Conservation (phyloP, 2,888 invertebrate genomes). For the Idaea dimidiata region DNA sequence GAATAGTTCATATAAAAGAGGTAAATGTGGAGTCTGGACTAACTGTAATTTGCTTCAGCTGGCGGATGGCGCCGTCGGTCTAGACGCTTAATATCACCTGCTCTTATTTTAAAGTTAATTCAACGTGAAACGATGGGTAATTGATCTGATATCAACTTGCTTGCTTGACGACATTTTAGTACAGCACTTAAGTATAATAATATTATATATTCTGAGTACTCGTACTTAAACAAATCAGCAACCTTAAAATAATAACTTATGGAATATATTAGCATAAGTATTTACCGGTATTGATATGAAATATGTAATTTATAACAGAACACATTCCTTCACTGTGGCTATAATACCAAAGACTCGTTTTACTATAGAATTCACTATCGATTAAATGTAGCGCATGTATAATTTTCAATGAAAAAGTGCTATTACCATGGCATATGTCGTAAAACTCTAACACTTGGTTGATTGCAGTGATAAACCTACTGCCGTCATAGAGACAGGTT, state of each 20-base stretch:
- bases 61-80: slow-evolving; percentile 37
- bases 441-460: slow-evolving; percentile 21
- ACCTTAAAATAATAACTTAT: neutral
- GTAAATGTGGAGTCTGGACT: slow-evolving; percentile 16
- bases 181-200: slow-evolving; percentile 10
- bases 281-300: slow-evolving; percentile 6
- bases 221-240: slow-evolving; percentile 3
- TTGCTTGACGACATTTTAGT: slow-evolving; percentile 14
- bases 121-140: slow-evolving; percentile 39
- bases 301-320: slow-evolving; percentile 1
- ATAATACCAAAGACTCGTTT: neutral
- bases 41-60: slow-evolving; percentile 35
- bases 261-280: neutral
- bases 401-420: slow-evolving; percentile 11
- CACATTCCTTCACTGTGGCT: slow-evolving; percentile 3
- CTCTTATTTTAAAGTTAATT: slow-evolving; percentile 35
- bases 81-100: slow-evolving; percentile 37
- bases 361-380: neutral
- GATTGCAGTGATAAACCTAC: slow-evolving; percentile 28
- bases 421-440: slow-evolving; percentile 22
- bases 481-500: slow-evolving; percentile 16
- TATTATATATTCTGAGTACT: slow-evolving; percentile 15
- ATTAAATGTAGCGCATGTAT: slow-evolving; percentile 2
- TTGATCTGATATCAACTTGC: slow-evolving; percentile 29
- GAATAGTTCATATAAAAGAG: slow-evolving; percentile 9